phyloP scores from a whole-genome alignment of 2,888 invertebrate genomes.

The Caenorhabditis macrosperma region DNA sequence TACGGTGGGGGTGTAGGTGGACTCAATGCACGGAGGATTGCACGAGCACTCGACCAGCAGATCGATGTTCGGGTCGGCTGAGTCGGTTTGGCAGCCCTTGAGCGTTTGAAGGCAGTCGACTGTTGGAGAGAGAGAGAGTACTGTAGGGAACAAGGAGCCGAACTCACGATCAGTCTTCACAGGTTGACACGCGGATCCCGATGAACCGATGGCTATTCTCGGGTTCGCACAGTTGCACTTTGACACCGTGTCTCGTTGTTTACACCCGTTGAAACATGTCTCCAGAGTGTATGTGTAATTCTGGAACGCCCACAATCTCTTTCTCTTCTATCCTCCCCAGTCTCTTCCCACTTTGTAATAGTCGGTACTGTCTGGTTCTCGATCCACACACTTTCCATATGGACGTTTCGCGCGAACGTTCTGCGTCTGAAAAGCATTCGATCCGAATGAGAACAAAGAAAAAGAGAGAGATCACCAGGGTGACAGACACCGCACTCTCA shows the following conservation, averaged over 20 bases:
- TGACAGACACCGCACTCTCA: conserved; percentile 63
- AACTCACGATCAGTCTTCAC: conserved; percentile 44
- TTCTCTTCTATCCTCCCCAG: neutral
- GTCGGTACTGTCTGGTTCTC: conserved; percentile 42
- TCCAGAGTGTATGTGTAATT: conserved; percentile 66
- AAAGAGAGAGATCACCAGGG: conserved; percentile 47
- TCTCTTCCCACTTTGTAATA: conserved; percentile 49
- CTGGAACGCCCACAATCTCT: conserved; percentile 12
- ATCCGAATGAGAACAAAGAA: neutral
- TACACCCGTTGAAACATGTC: conserved; percentile 69
- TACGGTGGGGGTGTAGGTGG: conserved; percentile 61
- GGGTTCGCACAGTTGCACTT: conserved; percentile 64
- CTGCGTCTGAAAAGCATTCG: conserved; percentile 48
- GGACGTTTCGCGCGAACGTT: conserved; percentile 59
- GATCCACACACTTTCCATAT: conserved; percentile 62
- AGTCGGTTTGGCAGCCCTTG: conserved; percentile 65
- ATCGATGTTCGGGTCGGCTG: conserved; percentile 62
- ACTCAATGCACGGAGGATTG: conserved; percentile 64
- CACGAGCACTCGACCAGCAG: conserved; percentile 62
- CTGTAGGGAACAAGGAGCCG: too few relatives aligned
- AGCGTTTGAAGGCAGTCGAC: conserved; percentile 64
- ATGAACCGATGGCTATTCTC: conserved; percentile 15
- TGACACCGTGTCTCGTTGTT: conserved; percentile 60
- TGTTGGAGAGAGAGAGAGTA: conserved; percentile 51
- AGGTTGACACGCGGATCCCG: conserved; percentile 47